Percentiles rank a stretch among this genome's conserved stretches.
Evolutionary conservation across 2,113 vertebrate species (phyloP).

Genomic region (Microtus richardsoni): DNA sequence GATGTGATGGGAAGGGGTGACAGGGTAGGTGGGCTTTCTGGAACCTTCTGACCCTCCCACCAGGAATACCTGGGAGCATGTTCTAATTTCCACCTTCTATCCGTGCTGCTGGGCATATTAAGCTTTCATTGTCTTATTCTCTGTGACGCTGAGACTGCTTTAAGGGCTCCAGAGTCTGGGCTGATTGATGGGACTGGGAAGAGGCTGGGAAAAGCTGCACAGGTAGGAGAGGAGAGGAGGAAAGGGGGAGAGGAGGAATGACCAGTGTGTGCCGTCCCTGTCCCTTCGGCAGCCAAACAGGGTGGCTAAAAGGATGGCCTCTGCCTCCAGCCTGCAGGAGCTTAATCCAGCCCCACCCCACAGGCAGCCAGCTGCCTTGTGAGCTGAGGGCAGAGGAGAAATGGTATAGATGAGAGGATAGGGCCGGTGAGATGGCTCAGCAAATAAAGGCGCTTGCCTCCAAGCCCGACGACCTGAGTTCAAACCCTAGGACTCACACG

Average conservation of each 20-base stretch:
- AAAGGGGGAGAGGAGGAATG: accelerated
- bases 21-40: not conserved
- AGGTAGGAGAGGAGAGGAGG: not conserved
- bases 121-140: slow-evolving; percentile 59
- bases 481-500: not conserved
- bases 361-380: not conserved
- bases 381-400: not conserved
- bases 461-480: not conserved
- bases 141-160: not conserved
- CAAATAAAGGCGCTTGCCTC: not conserved
- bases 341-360: not conserved
- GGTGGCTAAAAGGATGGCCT: not conserved
- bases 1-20: not conserved
- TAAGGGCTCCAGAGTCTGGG: not conserved
- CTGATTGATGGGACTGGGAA: not conserved
- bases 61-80: not conserved
- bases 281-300: not conserved
- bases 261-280: not conserved
- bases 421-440: not conserved
- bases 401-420: not conserved
- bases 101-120: slow-evolving; percentile 34
- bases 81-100: not conserved
- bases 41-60: not conserved
- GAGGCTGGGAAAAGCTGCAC: not conserved
- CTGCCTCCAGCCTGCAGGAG: not conserved